Evolutionary conservation across 2,113 vertebrate species (phyloP).

Genomic region (human): GRCh38 chr6:18666501-18667000

Average conservation of each 20-base stretch:
- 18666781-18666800: no score
- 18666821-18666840: neutral
- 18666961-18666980: neutral
- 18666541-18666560: conserved; percentile 44
- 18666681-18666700: neutral
- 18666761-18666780: no score
- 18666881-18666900: neutral
- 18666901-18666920: neutral
- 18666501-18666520: conserved; percentile 41
- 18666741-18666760: no score
- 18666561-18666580: neutral
- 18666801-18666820: no score
- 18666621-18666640: neutral
- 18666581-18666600: neutral
- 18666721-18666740: no score
- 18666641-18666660: neutral
- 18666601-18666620: neutral
- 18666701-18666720: no score
- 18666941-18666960: conserved; percentile 2
- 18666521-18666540: conserved; percentile 46
- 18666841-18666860: neutral
- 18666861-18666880: neutral
- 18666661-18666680: neutral
- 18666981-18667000: neutral
- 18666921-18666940: neutral